Evolutionary conservation across 2,113 vertebrate genomes (phyloP).

Genomic region (Oryzias curvinotus): DNA sequence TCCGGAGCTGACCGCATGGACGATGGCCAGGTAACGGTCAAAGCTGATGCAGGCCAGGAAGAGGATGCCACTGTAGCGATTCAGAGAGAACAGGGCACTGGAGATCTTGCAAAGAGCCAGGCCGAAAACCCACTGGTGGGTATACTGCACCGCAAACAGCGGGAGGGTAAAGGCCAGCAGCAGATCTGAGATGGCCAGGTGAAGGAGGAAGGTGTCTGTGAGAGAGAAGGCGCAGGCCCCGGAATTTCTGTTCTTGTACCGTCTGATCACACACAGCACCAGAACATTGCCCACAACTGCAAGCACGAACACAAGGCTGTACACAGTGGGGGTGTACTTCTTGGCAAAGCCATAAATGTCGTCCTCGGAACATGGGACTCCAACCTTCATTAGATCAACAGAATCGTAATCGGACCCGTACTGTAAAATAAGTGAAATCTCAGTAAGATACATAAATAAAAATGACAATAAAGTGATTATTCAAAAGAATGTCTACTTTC

Average conservation of each 20-base stretch:
- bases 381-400: fast-evolving
- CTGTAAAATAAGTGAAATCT: background rate
- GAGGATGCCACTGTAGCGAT: constrained; percentile 80
- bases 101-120: constrained; percentile 75
- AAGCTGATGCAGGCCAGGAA: constrained; percentile 84
- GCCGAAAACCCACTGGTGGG: constrained; percentile 77
- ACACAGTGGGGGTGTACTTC: constrained; percentile 64
- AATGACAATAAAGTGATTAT: background rate
- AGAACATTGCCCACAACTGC: constrained; percentile 81
- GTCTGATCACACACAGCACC: constrained; percentile 81
- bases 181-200: constrained; percentile 86
- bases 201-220: constrained; percentile 86
- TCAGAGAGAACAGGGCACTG: constrained; percentile 77
- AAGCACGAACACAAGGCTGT: constrained; percentile 73
- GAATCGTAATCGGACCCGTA: background rate
- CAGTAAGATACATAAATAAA: background rate
- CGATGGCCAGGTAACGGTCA: constrained; percentile 83
- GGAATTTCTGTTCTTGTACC: constrained; percentile 67
- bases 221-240: constrained; percentile 75
- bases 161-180: constrained; percentile 84
- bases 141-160: constrained; percentile 80
- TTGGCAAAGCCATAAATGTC: constrained; percentile 56
- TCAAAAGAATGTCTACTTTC: background rate
- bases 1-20: constrained; percentile 71
- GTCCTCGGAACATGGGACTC: constrained; percentile 49